phyloP scores from a whole-genome alignment of 2,113 vertebrate genomes.

The Halichoeres trimaculatus region DNA sequence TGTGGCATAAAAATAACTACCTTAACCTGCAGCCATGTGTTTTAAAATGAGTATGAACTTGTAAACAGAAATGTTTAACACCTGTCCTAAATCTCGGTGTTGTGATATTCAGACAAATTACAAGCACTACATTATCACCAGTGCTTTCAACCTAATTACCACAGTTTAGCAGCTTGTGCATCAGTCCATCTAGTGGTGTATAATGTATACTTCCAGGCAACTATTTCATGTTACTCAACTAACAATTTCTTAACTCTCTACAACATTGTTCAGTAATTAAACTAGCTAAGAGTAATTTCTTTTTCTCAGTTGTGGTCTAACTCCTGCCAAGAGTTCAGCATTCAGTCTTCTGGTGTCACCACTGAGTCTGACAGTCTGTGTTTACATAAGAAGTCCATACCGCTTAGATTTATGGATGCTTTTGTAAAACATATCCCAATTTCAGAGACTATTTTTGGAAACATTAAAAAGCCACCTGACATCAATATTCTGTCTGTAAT shows the following conservation, averaged over 20 bases:
- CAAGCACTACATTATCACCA: slow-evolving; percentile 29
- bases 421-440: slow-evolving; percentile 81
- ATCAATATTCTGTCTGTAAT: slow-evolving; percentile 47
- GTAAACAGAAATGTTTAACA: slow-evolving; percentile 35
- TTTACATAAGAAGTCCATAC: slow-evolving; percentile 79
- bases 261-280: slow-evolving; percentile 40
- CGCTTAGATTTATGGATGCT: slow-evolving; percentile 71
- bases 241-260: slow-evolving; percentile 38
- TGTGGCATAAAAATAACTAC: slow-evolving; percentile 47
- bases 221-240: slow-evolving; percentile 27
- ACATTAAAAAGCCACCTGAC: slow-evolving; percentile 80
- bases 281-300: slow-evolving; percentile 10
- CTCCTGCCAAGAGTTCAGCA: slow-evolving; percentile 52
- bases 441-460: slow-evolving; percentile 83
- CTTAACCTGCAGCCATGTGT: slow-evolving; percentile 40
- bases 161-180: slow-evolving; percentile 51
- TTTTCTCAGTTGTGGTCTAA: slow-evolving; percentile 50
- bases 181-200: slow-evolving; percentile 35
- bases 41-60: slow-evolving; percentile 38
- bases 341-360: slow-evolving; percentile 62
- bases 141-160: slow-evolving; percentile 26
- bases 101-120: slow-evolving; percentile 7
- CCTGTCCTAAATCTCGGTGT: slow-evolving; percentile 19
- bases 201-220: slow-evolving; percentile 38
- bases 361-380: slow-evolving; percentile 68